Base-by-base conservation (phyloP, 2,797 vertebrate genomes). In the Anomalospiza imberbis region DNA sequence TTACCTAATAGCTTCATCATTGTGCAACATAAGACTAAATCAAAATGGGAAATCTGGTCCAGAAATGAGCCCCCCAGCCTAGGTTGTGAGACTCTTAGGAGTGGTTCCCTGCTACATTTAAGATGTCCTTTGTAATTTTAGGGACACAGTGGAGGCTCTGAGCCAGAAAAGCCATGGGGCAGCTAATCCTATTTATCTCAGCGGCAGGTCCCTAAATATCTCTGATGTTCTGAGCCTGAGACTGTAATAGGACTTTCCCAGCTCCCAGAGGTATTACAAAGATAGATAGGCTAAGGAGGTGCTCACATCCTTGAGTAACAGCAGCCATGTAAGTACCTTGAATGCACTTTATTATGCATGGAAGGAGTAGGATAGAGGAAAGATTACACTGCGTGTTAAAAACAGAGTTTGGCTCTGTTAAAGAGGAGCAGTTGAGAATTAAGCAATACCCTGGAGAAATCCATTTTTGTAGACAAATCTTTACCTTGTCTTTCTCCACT, bases 51-150 rank as follows among this genome's bases (percentile, higher is more conserved):
- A 44, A 84, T 25, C 51, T 91, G 34, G 25, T 66, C 19, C 61
- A 93, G 73, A 75, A 95, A 66, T 55, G 22, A 92, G 20, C 11
- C 24, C 29, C 28, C 20, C 55, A 51, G 57, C 48, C 66, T 28
- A 55, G 48, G 29, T 13, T 68, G 51, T 5, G 47, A 67, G 62
- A 60, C 29, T 66, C 55, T 53, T 40, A 75, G n/a, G 55, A 73
- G 45, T 57, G 26, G 38, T 86, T 88, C 50, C 45, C 53, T 78
- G 48, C 76, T 79, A 88, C 85, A 50, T 84, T 91, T 78, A 29
- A 92, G 91, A 87, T 94, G 96, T 91, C 94, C 86, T 96, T 79
- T 89, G 53, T 92, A 92, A 93, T 94, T 92, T 95, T 92, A 91
- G 93, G 88, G 86, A 74, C 53, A 19, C 9, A 40, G 63, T 24